phyloP scores from a whole-genome alignment of 2,113 vertebrate species.

The Hymenochirus boettgeri region DNA sequence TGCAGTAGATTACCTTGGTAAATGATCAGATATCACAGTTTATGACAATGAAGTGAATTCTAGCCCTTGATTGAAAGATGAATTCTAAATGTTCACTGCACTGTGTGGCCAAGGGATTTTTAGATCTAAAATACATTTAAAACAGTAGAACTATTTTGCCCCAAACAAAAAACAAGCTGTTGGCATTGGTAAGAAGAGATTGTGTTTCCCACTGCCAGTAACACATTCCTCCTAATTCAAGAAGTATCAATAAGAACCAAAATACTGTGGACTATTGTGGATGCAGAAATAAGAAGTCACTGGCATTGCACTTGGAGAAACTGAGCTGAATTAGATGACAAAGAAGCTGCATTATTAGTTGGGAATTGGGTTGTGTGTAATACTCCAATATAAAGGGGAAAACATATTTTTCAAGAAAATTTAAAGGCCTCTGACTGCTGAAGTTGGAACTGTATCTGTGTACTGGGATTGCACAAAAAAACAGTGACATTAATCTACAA shows the following conservation, averaged over 20 bases:
- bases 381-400: constrained; percentile 17
- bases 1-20: too few species aligned
- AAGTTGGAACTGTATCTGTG: background rate
- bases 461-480: too few species aligned
- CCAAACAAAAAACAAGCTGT: constrained; percentile 50
- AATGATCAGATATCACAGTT: too few species aligned
- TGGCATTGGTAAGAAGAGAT: constrained; percentile 60
- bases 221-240: constrained; percentile 68
- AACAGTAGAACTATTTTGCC: constrained; percentile 55
- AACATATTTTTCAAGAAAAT: constrained; percentile 12
- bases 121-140: constrained; percentile 31
- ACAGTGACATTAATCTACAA: too few species aligned
- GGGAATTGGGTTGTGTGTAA: constrained; percentile 51
- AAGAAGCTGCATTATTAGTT: constrained; percentile 57
- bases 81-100: too few species aligned
- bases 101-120: too few species aligned
- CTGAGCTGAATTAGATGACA: constrained; percentile 53
- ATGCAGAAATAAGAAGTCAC: constrained; percentile 46
- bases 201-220: constrained; percentile 62
- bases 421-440: background rate
- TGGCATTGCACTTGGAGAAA: constrained; percentile 56
- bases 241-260: constrained; percentile 65
- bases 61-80: too few species aligned
- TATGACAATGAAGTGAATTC: too few species aligned
- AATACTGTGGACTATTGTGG: constrained; percentile 52